Conservation (phyloP, 1,140 invertebrate genomes). For the Heliconius nattereri region DNA sequence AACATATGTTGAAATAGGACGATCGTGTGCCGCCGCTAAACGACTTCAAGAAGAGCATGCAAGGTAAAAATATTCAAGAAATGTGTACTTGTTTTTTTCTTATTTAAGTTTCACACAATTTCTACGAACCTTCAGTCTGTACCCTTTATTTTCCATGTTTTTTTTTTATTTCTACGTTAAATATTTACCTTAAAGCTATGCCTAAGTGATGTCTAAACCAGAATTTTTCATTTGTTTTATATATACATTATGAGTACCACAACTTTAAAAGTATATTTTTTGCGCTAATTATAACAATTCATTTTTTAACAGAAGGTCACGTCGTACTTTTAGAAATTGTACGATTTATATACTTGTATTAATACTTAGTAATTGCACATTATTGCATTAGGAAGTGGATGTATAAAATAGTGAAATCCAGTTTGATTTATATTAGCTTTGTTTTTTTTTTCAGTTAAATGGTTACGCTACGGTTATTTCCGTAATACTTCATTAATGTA, state of each 20-base stretch:
- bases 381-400: conserved; percentile 23
- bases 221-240: neutral
- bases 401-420: conserved; percentile 16
- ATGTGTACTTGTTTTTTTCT: too few relatives aligned
- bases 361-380: conserved; percentile 18
- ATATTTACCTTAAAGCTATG: too few relatives aligned
- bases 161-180: too few relatives aligned
- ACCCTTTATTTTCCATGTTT: too few relatives aligned
- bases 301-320: neutral
- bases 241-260: neutral
- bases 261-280: neutral
- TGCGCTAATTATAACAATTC: neutral
- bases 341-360: conserved; percentile 2
- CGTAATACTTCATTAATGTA: neutral
- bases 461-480: neutral
- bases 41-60: conserved; percentile 97
- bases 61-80: conserved; percentile 59
- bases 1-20: conserved; percentile 98
- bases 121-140: too few relatives aligned
- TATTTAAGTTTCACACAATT: too few relatives aligned
- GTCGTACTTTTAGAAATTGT: neutral
- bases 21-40: conserved; percentile 95
- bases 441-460: neutral
- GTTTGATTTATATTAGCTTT: neutral
- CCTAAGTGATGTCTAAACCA: too few relatives aligned